Conservation (phyloP, 2,113 vertebrate genomes). For the Poeciliopsis prolifica region DNA sequence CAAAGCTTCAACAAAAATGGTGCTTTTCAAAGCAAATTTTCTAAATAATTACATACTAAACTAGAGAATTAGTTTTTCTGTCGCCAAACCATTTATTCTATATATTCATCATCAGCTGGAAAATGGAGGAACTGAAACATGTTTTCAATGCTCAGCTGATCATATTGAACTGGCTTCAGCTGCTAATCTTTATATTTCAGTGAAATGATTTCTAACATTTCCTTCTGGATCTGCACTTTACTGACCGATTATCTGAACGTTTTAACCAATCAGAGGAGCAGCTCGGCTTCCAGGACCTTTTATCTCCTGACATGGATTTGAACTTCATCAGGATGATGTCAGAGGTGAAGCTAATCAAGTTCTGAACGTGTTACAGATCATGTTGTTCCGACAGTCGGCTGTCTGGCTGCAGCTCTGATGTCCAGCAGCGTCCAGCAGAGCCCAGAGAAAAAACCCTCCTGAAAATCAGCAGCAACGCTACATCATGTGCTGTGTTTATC, state of each 20-base stretch:
- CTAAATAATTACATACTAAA: too few relatives aligned
- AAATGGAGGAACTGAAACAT: too few relatives aligned
- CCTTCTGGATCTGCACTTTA: neutral
- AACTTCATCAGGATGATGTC: neutral
- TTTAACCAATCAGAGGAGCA: neutral
- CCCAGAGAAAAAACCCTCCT: conserved; percentile 19
- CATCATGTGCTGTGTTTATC: conserved; percentile 29
- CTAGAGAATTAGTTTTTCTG: too few relatives aligned
- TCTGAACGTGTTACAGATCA: neutral
- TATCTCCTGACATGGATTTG: neutral
- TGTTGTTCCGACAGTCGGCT: neutral
- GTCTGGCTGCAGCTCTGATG: neutral
- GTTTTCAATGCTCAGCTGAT: too few relatives aligned
- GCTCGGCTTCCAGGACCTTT: neutral
- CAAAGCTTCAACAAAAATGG: too few relatives aligned
- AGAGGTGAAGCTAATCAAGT: neutral
- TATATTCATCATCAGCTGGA: too few relatives aligned
- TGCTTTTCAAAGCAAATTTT: too few relatives aligned
- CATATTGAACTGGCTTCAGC: neutral
- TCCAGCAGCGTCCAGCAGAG: conserved; percentile 4
- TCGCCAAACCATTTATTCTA: too few relatives aligned
- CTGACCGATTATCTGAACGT: neutral
- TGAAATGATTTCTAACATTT: too few relatives aligned
- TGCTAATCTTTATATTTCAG: neutral
- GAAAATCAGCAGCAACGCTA: neutral